Evolutionary conservation across 1,140 invertebrate genomes (phyloP), one percentile per base, ranked within the genome.

Genomic region (Leptinotarsa lineolata): DNA sequence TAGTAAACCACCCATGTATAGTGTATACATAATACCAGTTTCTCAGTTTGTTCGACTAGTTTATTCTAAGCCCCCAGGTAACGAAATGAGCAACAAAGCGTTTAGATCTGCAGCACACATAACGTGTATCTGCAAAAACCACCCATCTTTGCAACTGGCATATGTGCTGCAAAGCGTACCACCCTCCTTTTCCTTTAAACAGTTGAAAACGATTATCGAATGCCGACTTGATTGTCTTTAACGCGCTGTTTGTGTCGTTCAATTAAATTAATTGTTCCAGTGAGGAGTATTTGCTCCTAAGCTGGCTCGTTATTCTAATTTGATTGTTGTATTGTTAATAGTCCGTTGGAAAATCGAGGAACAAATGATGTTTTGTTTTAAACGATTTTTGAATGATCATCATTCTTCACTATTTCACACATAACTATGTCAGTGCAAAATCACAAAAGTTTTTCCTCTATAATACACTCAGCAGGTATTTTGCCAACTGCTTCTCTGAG

Each of bases 181-280:
- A 54, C 48, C 48, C 48, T 54, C 48, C n/a, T 54, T 54, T 54
- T 18, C 48, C 48, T 54, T 54, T n/a, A 18, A 54, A 54, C n/a
- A n/a, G 48, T 72, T 76, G 58, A 77, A 74, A 74, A 72, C 60
- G 66, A 68, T 76, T 72, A 68, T 63, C 20, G 64, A 61, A 60
- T 46, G 45, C 76, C 66, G 69, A 65, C 72, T 72, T 71, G 67
- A 77, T 72, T 69, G 67, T 74, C 67, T 74, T 72, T 74, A 77
- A 77, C 70, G 73, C 70, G 73, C 75, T 76, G 75, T 76, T 76
- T 76, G 75, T 76, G 70, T 76, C 72, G 75, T 76, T 74, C 74
- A 76, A 76, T 76, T 76, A 76, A 76, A 76, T 76, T 74, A 74
- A 72, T 76, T 74, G 69, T 76, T 76, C 72, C 67, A 72, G 69